Conservation (phyloP, 2,113 vertebrate species). For the Calyptommatus sinebrachiatus region DNA sequence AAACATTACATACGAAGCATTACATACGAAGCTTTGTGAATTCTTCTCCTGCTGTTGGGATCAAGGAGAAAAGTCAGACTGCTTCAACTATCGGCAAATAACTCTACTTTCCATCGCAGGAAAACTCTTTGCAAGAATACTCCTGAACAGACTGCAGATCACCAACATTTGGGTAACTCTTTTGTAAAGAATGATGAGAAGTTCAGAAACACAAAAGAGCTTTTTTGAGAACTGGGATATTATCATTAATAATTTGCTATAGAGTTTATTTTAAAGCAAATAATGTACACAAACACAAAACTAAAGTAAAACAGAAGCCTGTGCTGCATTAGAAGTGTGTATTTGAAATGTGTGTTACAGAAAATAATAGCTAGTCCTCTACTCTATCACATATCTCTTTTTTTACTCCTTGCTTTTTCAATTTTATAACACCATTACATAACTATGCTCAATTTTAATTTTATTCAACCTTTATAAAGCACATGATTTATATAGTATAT, state of each 20-base stretch:
- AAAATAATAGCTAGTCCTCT: background rate
- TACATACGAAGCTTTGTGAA: no score
- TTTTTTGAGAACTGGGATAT: no score
- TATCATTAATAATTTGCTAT: background rate
- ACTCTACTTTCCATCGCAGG: no score
- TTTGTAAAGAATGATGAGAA: background rate
- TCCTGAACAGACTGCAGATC: no score
- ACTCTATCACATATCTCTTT: background rate
- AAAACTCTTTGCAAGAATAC: no score
- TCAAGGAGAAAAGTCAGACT: no score
- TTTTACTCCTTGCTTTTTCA: background rate
- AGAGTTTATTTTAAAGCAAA: background rate
- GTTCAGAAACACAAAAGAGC: no score
- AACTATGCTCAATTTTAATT: background rate
- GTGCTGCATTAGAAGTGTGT: background rate
- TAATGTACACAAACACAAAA: background rate
- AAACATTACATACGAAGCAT: no score
- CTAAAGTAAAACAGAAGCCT: background rate
- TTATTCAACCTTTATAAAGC: background rate
- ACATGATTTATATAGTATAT: constrained; percentile 33
- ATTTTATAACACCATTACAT: constrained; percentile 17
- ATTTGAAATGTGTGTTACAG: background rate
- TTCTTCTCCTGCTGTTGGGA: no score
- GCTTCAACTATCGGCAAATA: no score
- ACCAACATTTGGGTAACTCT: no score